Conservation (phyloP, 2,113 vertebrate genomes). For the Poeciliopsis prolifica region DNA sequence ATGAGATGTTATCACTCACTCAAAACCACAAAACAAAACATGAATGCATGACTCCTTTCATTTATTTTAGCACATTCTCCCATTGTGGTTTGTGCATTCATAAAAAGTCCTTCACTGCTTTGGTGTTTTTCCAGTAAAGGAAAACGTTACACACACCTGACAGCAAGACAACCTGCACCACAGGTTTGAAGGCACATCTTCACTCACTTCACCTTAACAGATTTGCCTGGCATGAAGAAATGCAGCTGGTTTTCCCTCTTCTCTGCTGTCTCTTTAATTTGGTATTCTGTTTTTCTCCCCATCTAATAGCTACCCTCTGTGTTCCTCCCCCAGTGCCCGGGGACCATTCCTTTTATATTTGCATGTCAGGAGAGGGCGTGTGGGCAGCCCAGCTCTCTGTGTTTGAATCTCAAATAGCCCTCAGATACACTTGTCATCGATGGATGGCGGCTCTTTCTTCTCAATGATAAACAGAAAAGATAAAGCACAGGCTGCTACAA, state of each 20-base stretch:
- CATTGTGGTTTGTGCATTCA: not conserved
- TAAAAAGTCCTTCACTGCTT: not conserved
- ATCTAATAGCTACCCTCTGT: slow-evolving; percentile 61
- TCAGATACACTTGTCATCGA: slow-evolving; percentile 48
- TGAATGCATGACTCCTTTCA: not conserved
- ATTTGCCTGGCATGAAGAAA: slow-evolving; percentile 49
- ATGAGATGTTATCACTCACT: not conserved
- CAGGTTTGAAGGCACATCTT: slow-evolving; percentile 35
- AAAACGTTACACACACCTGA: not conserved
- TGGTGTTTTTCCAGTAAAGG: not conserved
- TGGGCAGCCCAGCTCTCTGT: slow-evolving; percentile 60
- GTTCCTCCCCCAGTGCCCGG: slow-evolving; percentile 40
- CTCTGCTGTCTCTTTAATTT: slow-evolving; percentile 53
- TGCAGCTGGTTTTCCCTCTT: slow-evolving; percentile 39
- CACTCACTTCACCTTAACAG: slow-evolving; percentile 15
- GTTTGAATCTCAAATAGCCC: slow-evolving; percentile 70
- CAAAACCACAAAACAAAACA: slow-evolving; percentile 6
- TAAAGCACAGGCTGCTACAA: slow-evolving; percentile 33
- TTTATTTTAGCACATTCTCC: not conserved
- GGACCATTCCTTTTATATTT: slow-evolving; percentile 66
- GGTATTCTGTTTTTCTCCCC: slow-evolving; percentile 28
- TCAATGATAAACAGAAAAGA: slow-evolving; percentile 20
- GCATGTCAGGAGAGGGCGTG: slow-evolving; percentile 75
- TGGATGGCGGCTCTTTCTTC: slow-evolving; percentile 34
- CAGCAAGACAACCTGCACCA: slow-evolving; percentile 23